These are phyloP conservation scores for Conus ventricosus DNA, from an alignment of 1,140 invertebrate genomes.

Conservation along the genomic window DNA sequence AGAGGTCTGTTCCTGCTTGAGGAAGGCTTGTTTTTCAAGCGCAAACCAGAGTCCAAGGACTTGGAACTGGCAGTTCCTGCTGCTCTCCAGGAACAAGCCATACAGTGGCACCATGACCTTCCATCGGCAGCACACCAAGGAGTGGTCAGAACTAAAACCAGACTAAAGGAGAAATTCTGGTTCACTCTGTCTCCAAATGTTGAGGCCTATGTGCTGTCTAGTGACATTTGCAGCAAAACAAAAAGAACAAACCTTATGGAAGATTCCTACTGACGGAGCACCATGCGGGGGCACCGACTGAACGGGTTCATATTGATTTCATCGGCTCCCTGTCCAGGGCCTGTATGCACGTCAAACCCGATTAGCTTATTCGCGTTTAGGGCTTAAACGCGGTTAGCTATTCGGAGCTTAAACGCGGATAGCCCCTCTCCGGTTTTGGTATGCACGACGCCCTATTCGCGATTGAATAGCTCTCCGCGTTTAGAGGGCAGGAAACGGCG, in stretches of 20 bases:
- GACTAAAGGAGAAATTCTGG: slow-evolving; percentile 12
- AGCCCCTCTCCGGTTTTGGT: too few relatives aligned
- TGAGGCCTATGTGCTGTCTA: neutral
- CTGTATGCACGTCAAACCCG: too few relatives aligned
- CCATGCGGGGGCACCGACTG: neutral
- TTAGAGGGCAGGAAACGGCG: too few relatives aligned
- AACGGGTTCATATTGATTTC: slow-evolving; percentile 1
- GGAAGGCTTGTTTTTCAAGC: neutral
- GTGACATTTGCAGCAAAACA: neutral
- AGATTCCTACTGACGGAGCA: neutral
- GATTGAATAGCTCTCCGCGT: too few relatives aligned
- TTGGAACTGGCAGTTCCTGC: neutral
- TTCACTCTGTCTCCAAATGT: neutral
- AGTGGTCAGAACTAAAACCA: neutral
- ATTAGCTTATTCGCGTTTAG: too few relatives aligned
- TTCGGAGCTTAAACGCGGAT: too few relatives aligned
- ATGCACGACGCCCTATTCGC: too few relatives aligned
- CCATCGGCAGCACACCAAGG: neutral
- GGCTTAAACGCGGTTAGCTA: too few relatives aligned
- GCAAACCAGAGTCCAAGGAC: neutral
- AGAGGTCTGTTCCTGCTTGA: neutral
- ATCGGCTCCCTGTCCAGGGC: neutral
- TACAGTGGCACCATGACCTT: neutral
- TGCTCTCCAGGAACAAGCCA: neutral
- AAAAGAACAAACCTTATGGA: neutral